These are phyloP conservation scores for Strigamia maritima DNA, from an alignment of 2,888 invertebrate species.

Conservation along the genomic window DNA sequence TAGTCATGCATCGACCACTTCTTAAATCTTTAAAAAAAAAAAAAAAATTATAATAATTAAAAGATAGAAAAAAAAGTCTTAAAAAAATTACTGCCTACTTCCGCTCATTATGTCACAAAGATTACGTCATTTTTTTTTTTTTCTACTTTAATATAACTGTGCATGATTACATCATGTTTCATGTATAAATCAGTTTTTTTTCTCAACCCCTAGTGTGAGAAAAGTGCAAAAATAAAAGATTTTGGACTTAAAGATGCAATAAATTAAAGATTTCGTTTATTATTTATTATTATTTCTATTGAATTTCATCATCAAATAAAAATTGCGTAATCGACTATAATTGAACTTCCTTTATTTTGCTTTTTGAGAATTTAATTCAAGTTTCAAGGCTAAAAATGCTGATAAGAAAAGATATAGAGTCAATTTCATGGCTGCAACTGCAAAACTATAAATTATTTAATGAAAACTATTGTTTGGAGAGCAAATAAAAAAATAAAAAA, in stretches of 20 bases:
- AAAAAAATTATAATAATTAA: too few relatives aligned
- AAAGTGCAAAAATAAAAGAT: too few relatives aligned
- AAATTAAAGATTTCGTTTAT: too few relatives aligned
- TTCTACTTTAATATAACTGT: neutral
- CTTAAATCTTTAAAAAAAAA: neutral
- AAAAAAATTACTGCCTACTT: neutral
- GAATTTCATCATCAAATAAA: neutral
- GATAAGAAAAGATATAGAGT: neutral
- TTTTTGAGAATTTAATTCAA: neutral
- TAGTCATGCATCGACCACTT: neutral
- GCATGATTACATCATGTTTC: neutral
- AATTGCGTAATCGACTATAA: constrained; percentile 1
- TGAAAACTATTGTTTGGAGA: neutral
- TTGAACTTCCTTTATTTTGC: constrained; percentile 9
- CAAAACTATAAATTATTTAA: neutral
- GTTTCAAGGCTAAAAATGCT: neutral
- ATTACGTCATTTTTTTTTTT: neutral
- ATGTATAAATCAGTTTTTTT: neutral
- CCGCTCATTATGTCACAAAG: constrained; percentile 5
- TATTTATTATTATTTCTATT: neutral
- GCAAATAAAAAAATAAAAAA: neutral
- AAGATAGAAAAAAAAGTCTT: neutral
- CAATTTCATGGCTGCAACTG: neutral
- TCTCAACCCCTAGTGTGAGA: too few relatives aligned
- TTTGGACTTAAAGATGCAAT: too few relatives aligned